These are phyloP conservation scores for Prinia subflava DNA, from an alignment of 2,113 vertebrate species.

Conservation along the genomic window DNA sequence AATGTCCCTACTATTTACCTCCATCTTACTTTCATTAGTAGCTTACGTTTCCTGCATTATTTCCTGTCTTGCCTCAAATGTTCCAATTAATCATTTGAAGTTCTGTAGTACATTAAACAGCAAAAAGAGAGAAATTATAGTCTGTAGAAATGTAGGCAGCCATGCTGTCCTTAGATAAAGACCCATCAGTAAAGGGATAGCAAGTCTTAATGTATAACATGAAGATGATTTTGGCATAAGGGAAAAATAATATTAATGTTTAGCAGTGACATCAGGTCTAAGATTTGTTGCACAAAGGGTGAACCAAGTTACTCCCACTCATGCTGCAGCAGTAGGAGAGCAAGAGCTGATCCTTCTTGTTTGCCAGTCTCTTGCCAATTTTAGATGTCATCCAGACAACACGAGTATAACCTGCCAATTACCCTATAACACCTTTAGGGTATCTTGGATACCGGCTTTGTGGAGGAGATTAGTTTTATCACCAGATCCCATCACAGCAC, in stretches of 20 bases:
- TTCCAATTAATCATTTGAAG: background rate
- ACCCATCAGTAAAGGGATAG: background rate
- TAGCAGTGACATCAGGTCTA: background rate
- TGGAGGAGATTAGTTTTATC: constrained; percentile 25
- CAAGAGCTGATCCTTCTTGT: background rate
- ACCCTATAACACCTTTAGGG: background rate
- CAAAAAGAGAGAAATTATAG: background rate
- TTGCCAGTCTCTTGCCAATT: background rate
- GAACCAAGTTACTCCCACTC: background rate
- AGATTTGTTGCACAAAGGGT: background rate
- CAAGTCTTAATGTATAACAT: background rate
- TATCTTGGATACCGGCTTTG: background rate
- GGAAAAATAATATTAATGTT: background rate
- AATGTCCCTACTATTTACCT: background rate
- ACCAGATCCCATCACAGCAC: background rate
- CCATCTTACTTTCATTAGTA: background rate
- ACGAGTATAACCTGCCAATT: background rate
- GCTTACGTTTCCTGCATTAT: background rate
- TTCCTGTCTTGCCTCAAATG: background rate
- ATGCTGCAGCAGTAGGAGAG: background rate
- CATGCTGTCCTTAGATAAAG: background rate
- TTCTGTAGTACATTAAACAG: background rate
- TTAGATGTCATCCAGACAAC: background rate
- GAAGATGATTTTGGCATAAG: background rate
- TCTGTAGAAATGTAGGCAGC: background rate